A percentile compares a stretch with the other conserved stretches of the same genome.
Conservation (phyloP, 2,888 invertebrate genomes). For the Volucella inflata region DNA sequence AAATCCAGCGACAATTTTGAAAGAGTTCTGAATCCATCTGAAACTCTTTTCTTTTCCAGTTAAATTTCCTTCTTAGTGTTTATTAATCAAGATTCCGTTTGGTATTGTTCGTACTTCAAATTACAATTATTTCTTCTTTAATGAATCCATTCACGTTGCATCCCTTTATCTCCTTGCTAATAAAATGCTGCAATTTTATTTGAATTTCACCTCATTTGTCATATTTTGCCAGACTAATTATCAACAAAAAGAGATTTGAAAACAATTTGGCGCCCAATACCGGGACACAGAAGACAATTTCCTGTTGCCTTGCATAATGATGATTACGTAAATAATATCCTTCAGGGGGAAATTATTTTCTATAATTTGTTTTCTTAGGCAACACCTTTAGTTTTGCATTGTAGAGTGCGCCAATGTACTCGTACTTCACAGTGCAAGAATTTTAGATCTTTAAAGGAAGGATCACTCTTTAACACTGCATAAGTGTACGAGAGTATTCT, state of each 20-base stretch:
- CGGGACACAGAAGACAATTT: conserved; percentile 59
- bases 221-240: conserved; percentile 44
- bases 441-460: conserved; percentile 39
- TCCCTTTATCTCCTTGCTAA: background rate
- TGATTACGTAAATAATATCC: conserved; percentile 69
- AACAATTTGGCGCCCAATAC: conserved; percentile 56
- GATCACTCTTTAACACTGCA: conserved; percentile 13
- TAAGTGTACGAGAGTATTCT: background rate
- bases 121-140: background rate
- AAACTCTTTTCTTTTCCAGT: conserved; percentile 11
- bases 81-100: conserved; percentile 3
- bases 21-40: background rate
- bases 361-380: conserved; percentile 60
- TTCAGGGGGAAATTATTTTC: conserved; percentile 68
- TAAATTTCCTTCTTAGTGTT: conserved; percentile 52
- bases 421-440: background rate
- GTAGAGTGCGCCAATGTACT: background rate
- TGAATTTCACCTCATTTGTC: conserved; percentile 25
- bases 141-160: background rate
- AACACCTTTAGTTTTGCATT: conserved; percentile 43
- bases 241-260: conserved; percentile 70
- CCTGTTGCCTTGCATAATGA: conserved; percentile 62
- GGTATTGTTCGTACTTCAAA: background rate
- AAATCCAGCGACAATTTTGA: background rate
- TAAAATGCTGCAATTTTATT: conserved; percentile 38